Conservation (phyloP, 2,113 vertebrate genomes). For the Oreocharis arfaki region DNA sequence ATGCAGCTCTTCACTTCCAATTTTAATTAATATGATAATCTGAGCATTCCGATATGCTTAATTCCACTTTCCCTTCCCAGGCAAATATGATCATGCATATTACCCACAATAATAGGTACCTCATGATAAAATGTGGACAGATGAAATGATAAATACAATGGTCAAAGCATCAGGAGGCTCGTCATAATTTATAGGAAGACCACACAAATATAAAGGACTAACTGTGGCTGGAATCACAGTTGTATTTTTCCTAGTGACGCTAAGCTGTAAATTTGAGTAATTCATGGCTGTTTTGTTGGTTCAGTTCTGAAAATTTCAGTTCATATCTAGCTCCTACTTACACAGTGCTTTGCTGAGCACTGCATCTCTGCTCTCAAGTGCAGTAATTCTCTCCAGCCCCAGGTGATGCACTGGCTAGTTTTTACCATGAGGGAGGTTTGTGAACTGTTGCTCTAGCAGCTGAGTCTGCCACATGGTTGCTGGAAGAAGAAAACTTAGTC, state of each 20-base stretch:
- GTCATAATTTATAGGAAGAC: background rate
- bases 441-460: background rate
- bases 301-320: background rate
- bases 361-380: background rate
- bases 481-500: background rate
- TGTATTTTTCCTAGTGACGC: background rate
- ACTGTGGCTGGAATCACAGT: background rate
- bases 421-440: background rate
- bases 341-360: background rate
- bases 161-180: background rate
- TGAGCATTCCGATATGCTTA: background rate
- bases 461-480: background rate
- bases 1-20: background rate
- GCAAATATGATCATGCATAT: background rate
- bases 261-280: background rate
- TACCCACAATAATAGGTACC: background rate
- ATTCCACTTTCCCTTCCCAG: background rate
- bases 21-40: conserved; percentile 52
- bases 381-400: background rate
- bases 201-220: background rate
- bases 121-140: background rate
- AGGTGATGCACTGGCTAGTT: background rate
- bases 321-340: background rate
- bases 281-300: background rate
- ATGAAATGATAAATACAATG: background rate